Base-by-base conservation (phyloP, 2,888 invertebrate genomes). In the Ormyrus nitidulus region DNA sequence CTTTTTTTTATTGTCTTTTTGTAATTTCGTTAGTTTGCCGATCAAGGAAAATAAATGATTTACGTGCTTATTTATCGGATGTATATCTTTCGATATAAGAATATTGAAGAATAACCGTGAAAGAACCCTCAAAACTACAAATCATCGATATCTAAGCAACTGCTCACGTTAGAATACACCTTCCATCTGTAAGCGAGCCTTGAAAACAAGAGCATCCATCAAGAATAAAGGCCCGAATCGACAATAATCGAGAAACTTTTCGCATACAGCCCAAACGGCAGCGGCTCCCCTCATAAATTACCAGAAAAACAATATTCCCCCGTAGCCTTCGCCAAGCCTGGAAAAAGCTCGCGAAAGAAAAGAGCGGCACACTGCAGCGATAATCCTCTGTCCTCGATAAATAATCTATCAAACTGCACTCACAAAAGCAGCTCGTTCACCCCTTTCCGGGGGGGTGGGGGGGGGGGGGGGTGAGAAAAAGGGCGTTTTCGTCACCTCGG, bases 341-440 rank as follows among this genome's bases (percentile, higher is more conserved):
- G 9, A 19, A 59, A 0, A 59, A 19, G 19, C 19, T 19, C 6
- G 59, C 19, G 34, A 34, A 34, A 34, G 34, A 34, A 34, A 34
- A 34, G 34, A 59, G 8, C 2, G 8, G 62, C 9, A 11, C 5
- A n/a, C 62, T 46, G 11, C 46, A 44, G 2, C 11, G 44, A 62
- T 19, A 34, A 61, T 61, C 61, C 44, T 46, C 54, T 13, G 8
- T 49, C 48, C 9, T 53, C 8, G 56, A 65, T 73, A 65, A 73
- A 73, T 65, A 73, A 73, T 73, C 73, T 49, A 73, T 73, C 73
- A 73, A 73, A 8, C 11, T 34, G 48, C 51, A 13, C 49, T 19
- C 59, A 49, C 49, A 59, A 59, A 71, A 71, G 49, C 70, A 34
- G 59, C 59, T 71, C 59, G 11, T 8, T 34, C n/a, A 53, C 2